Evolutionary conservation across 1,140 invertebrate species (phyloP), one percentile per base, ranked within the genome.

Genomic region (Physella acuta): DNA sequence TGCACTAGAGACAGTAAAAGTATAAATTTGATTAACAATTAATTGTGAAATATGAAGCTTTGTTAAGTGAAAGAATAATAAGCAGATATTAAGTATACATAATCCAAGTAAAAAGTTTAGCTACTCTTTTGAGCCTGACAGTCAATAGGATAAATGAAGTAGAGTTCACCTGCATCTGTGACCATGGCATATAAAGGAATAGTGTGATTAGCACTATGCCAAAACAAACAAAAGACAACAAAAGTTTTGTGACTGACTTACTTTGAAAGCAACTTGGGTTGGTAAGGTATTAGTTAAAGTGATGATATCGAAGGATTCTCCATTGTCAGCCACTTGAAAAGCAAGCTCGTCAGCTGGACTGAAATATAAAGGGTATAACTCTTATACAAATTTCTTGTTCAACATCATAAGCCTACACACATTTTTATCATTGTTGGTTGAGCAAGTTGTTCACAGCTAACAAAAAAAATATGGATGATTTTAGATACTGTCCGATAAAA

Each of bases 201-300:
- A n/a, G n/a, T n/a, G n/a, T n/a, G n/a, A n/a, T n/a, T n/a, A n/a
- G n/a, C n/a, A n/a, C n/a, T n/a, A n/a, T n/a, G 36, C 31, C 56
- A 59, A 58, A 30, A 4, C 31, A 59, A 59, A 5, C 3, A 33
- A 36, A 34, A 59, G 30, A n/a, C 14, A 59, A 44, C 8, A 61
- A 39, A 72, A 75, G 73, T n/a, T n/a, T n/a, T n/a, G n/a, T n/a
- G 68, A 62, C 76, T 34, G 59, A 52, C 68, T 67, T 73, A 81
- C 92, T 86, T 94, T 92, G 79, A 90, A 94, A 1, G 92, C 91
- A 16, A 93, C 82, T 58, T 88, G 84, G 67, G 88, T 87, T 20
- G 90, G 88, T 66, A 88, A 87, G 76, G 93, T 93, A 55, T 89
- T 90, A 24, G 93, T 84, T 3, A 86, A 85, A 73, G 92, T 89